Conservation (phyloP, 2,113 vertebrate genomes). For the Laticauda laticaudata region DNA sequence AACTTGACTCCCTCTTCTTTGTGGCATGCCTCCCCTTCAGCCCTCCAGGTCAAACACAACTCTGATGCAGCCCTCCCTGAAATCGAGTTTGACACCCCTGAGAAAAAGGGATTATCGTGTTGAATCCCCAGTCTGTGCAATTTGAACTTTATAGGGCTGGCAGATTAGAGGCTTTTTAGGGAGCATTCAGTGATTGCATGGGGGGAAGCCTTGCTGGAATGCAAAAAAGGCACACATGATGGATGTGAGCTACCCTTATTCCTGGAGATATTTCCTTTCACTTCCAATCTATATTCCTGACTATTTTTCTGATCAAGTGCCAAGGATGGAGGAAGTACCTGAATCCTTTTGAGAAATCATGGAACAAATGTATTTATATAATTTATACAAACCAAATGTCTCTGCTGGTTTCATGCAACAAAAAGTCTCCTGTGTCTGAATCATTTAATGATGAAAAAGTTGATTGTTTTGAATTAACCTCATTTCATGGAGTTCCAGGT, state of each 20-base stretch:
- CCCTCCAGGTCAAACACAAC: too few species aligned
- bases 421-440: neutral
- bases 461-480: neutral
- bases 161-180: neutral
- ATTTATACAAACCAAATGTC: neutral
- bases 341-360: neutral
- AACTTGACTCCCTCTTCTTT: too few species aligned
- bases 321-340: neutral
- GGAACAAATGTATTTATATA: neutral
- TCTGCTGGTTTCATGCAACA: neutral
- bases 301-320: neutral
- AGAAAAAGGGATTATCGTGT: neutral
- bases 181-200: neutral
- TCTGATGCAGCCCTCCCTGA: too few species aligned
- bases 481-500: neutral
- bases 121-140: neutral
- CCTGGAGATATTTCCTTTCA: neutral
- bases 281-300: neutral
- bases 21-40: too few species aligned
- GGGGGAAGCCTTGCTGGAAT: neutral
- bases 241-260: neutral
- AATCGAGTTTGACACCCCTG: too few species aligned
- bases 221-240: neutral
- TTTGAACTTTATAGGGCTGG: neutral
- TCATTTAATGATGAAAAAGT: neutral